Evolutionary conservation across 2,797 vertebrate genomes (phyloP).

Genomic region (Helarctos malayanus): DNA sequence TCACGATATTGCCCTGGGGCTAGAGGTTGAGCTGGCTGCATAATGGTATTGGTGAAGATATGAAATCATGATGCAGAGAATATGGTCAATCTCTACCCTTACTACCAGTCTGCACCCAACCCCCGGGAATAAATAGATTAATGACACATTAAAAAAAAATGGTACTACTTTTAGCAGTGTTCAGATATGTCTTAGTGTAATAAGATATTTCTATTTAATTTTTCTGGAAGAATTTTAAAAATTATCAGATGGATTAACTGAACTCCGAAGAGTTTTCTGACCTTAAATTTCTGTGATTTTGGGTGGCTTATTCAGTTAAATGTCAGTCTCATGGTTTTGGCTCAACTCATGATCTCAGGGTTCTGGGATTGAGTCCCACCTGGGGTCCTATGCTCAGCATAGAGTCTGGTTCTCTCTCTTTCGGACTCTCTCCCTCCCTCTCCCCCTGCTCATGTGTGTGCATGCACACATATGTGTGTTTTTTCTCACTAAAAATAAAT

Average conservation of each 20-base stretch:
- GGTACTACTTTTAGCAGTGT: background rate
- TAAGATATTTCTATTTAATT: slow-evolving; percentile 3
- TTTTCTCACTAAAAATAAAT: background rate
- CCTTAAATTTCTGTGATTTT: background rate
- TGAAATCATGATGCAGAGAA: background rate
- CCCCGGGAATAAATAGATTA: background rate
- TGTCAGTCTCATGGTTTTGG: background rate
- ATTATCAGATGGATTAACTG: background rate
- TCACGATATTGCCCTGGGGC: background rate
- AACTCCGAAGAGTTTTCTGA: background rate
- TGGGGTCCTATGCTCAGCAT: background rate
- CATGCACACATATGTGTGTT: background rate
- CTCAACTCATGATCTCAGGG: background rate
- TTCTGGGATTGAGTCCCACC: background rate
- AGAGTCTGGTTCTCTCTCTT: background rate
- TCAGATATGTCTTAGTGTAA: background rate
- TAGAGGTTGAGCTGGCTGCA: background rate
- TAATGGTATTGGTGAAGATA: background rate
- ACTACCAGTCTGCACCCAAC: background rate
- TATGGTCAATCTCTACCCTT: background rate
- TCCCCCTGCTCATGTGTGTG: background rate
- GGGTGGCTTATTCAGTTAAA: background rate
- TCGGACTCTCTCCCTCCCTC: background rate
- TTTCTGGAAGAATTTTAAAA: slow-evolving; percentile 34
- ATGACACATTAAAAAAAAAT: background rate